A percentile compares a stretch with the other conserved stretches of the same genome.
phyloP scores from a whole-genome alignment of 2,113 vertebrate genomes.

The Bos indicus region DNA sequence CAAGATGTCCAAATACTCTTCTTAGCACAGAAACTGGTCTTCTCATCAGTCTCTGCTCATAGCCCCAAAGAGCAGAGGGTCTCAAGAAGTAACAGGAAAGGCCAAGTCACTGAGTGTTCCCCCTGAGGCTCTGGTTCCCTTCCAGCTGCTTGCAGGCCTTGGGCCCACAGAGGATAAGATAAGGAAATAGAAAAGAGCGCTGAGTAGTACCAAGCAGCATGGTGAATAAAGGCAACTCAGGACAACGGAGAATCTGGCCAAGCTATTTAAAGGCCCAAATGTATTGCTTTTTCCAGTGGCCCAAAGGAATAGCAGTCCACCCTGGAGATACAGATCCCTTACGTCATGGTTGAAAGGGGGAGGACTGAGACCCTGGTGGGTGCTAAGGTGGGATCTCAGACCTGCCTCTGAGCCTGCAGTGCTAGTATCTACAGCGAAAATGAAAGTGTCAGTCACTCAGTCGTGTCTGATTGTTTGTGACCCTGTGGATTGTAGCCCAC shows the following conservation, averaged over 20 bases:
- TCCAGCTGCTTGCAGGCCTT: neutral
- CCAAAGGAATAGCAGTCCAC: neutral
- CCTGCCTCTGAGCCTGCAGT: accelerated
- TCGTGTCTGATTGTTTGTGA: neutral
- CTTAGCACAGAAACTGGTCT: neutral
- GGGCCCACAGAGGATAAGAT: neutral
- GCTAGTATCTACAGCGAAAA: accelerated
- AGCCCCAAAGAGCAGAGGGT: neutral
- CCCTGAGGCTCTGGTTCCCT: neutral
- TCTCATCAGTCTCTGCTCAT: neutral
- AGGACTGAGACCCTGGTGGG: neutral
- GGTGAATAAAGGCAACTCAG: neutral
- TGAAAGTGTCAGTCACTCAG: neutral
- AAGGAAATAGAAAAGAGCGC: neutral
- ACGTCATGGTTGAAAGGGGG: neutral
- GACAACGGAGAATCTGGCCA: neutral
- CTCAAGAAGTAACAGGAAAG: neutral
- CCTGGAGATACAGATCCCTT: neutral
- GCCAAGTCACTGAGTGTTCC: neutral
- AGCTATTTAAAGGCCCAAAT: neutral
- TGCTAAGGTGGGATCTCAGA: neutral
- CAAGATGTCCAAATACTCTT: neutral
- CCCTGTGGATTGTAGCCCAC: neutral
- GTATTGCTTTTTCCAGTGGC: neutral
- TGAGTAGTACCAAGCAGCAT: neutral